Evolutionary conservation across 1,140 invertebrate species (phyloP), one percentile per base, ranked within the genome.

Genomic region (Eubasilissa regina): DNA sequence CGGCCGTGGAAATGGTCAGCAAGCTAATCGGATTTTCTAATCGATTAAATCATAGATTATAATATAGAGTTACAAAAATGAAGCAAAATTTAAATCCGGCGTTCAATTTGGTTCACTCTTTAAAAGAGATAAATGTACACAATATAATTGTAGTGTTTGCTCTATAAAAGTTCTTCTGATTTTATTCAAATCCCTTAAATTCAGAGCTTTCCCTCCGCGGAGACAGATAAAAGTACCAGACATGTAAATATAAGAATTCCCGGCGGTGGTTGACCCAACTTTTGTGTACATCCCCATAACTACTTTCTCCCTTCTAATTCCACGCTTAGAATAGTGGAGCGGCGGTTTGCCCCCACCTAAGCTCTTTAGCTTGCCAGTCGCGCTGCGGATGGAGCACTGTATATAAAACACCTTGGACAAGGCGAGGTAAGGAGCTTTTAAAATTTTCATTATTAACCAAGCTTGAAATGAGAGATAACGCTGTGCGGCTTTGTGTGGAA

Each of bases 231-330:
- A 58, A 64, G 45, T 47, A 47, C 47, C 45, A 76, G 58, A 66
- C 58, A 47, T 45, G 7, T 19, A 76, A 76, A 76, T 76, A 48
- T 44, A 76, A 76, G 75, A 76, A 47, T 47, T 48, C 75, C 53
- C 44, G 64, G 35, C 64, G 43, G 25, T 6, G 13, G 19, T 58
- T 21, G 60, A 21, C 13, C 60, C 45, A 17, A 0, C 25, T 1
- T 35, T n/a, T n/a, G n/a, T 35, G 25, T 35, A 35, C 25, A 6
- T 35, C 19, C 62, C 21, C 48, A 53, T 12, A 8, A 21, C 25
- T 53, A 13, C 64, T 9, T 1, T 44, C 45, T 75, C 51, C 45
- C 56, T 12, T 44, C 43, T 62, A 60, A 62, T 60, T 48, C 75
- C 45, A 13, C 35, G 35, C 43, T 73, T 53, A 73, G 70, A 73